Evolutionary conservation across 2,888 invertebrate species (phyloP).

Genomic region (Sphaerolaimus hirsutus): DNA sequence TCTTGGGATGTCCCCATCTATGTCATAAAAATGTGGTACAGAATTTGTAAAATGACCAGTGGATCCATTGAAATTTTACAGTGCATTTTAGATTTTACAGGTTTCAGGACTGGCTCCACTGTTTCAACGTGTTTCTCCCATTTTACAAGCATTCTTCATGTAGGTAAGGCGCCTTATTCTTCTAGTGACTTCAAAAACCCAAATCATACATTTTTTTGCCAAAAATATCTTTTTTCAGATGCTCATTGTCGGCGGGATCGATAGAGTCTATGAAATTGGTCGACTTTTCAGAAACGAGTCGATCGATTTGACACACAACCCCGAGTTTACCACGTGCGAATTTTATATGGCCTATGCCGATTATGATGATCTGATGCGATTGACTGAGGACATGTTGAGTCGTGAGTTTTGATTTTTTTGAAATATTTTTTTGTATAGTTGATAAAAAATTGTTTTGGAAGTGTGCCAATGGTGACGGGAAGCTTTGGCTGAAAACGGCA

Average conservation of each 20-base stretch:
- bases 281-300: constrained; percentile 94
- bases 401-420: no score
- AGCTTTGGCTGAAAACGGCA: no score
- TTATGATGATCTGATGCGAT: constrained; percentile 71
- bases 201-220: no score
- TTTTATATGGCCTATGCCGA: constrained; percentile 99
- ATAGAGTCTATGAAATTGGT: constrained; percentile 51
- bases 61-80: no score
- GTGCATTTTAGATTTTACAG: no score
- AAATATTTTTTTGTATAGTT: background rate
- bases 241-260: constrained; percentile 87
- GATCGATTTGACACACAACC: constrained; percentile 94
- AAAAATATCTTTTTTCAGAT: constrained; percentile 45
- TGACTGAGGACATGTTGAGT: constrained; percentile 72
- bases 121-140: no score
- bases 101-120: no score
- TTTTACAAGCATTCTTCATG: no score
- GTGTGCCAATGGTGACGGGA: background rate
- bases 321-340: constrained; percentile 96
- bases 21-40: background rate
- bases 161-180: no score
- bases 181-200: no score
- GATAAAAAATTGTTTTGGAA: background rate
- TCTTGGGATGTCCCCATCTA: no score
- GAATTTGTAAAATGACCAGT: no score